Evolutionary conservation across 2,888 invertebrate species (phyloP), one percentile per base, ranked within the genome.

Genomic region (Parnassius mnemosyne): DNA sequence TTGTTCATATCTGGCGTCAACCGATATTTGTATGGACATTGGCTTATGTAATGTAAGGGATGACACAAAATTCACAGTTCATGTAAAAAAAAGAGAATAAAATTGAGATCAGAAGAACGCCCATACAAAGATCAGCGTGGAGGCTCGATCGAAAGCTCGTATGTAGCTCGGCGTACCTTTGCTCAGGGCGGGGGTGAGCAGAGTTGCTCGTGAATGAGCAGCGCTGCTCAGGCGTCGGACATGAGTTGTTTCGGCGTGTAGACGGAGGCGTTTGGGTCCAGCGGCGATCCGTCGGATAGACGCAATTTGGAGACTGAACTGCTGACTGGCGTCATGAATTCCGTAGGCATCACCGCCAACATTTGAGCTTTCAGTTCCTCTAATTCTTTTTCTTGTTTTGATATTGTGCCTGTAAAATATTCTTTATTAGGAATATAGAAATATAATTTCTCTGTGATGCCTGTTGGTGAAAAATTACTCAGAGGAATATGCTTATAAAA

Each of bases 301-400:
- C 85, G 82, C 59, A 87, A 75, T 68, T 83, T 83, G 58, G 85
- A 84, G 60, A 81, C 77, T 5, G 71, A 61, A 13, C 69, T 69
- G 47, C 74, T 67, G 10, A 68, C 69, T 0, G 80, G 75, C 20
- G 79, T 66, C 57, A 83, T 75, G 68, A 75, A 80, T 68, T 96
- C 95, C 69, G 94, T 92, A 57, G 97, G 96, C 96, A 97, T 96
- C 68, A 98, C 96, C 41, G 98, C 98, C 86, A 98, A 91, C 81
- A 98, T 95, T 91, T 98, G 98, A 66, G 97, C 97, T 83, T 98
- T 98, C 72, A 98, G 93, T 81, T 97, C 97, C 73, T 96, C 96
- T 71, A 98, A 95, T 89, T 98, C 98, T 78, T 96, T 96, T 75
- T 98, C 98, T 89, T 97, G 97, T 70, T 94, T 93, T 74, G 95